A percentile compares a stretch with the other conserved stretches of the same genome.
Evolutionary conservation across 2,888 invertebrate genomes (phyloP).

Genomic region (Ochropacha duplaris): DNA sequence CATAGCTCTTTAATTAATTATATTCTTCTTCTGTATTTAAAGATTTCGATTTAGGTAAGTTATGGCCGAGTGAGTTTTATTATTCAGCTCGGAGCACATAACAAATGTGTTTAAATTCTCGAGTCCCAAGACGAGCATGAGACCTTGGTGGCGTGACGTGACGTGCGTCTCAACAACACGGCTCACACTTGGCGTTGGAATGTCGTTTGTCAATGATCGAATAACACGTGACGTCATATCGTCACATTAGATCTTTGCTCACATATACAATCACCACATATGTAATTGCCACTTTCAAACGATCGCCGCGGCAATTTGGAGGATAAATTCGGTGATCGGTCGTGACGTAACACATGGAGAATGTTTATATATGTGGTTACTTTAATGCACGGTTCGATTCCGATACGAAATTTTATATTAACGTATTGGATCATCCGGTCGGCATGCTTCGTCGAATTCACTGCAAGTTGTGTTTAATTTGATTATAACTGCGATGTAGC

Average conservation of each 20-base stretch:
- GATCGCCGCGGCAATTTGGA: slow-evolving; percentile 51
- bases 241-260: slow-evolving; percentile 56
- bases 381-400: slow-evolving; percentile 50
- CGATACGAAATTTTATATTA: slow-evolving; percentile 59
- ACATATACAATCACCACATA: slow-evolving; percentile 54
- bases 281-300: slow-evolving; percentile 57
- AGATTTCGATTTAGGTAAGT: slow-evolving; percentile 29
- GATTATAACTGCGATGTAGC: slow-evolving; percentile 59
- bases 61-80: slow-evolving; percentile 33
- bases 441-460: slow-evolving; percentile 59
- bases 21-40: slow-evolving; percentile 21
- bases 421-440: slow-evolving; percentile 65
- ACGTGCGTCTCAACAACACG: slow-evolving; percentile 68
- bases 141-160: slow-evolving; percentile 74
- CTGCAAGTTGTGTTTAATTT: slow-evolving; percentile 62
- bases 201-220: slow-evolving; percentile 81
- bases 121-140: slow-evolving; percentile 60
- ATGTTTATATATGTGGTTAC: slow-evolving; percentile 51
- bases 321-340: slow-evolving; percentile 56
- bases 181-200: slow-evolving; percentile 75
- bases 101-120: slow-evolving; percentile 41
- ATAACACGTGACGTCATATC: slow-evolving; percentile 73
- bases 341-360: slow-evolving; percentile 56
- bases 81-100: slow-evolving; percentile 44
- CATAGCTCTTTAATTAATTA: slow-evolving; percentile 8